Base-by-base conservation (phyloP, 2,888 invertebrate genomes). In the Pardosa pseudoannulata region DNA sequence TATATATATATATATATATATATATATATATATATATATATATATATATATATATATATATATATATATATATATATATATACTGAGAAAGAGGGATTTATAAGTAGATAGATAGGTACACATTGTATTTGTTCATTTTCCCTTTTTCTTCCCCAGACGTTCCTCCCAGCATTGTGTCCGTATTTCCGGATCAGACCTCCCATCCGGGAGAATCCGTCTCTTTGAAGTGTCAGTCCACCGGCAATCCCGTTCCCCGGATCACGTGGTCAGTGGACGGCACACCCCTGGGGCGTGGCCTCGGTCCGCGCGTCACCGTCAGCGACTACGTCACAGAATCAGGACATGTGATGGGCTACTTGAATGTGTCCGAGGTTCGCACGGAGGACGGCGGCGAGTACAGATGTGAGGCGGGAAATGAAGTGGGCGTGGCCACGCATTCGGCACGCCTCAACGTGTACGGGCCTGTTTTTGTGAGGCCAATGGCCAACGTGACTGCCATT, bases 401-500 rank as follows among this genome's bases (percentile, higher is more conserved):
- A 19, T 92, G 92, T 76, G 89, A 89, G 11, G 91, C 91, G 3
- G 89, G 85, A 19, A 91, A 91, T 89, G 89, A 90, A 36, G 91
- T 91, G 2, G 91, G 91, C 0, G 76, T 83, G n/a, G 90, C 89
- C 3, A 87, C 88, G 11, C 91, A 91, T 79, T 88, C 89, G 1
- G 90, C 89, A 2, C 89, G 90, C 46, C 88, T 91, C n/a, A 91
- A 91, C 88, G 91, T 92, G n/a, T 91, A 91, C 64, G 92, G 92
- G 90, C 88, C 89, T 1, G 91, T 91, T 0, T 91, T 90, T 79
- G 91, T 92, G 32, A 89, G 91, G 64, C 90, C 90, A 0, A 91
- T 92, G 91, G 88, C 89, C 9, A 91, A 91, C 80, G 89, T 91
- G 32, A 91, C 91, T 19, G 91, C 91, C 0, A 91, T 91, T 31